Evolutionary conservation across 2,888 invertebrate species (phyloP).

Genomic region (Gibbula magus): DNA sequence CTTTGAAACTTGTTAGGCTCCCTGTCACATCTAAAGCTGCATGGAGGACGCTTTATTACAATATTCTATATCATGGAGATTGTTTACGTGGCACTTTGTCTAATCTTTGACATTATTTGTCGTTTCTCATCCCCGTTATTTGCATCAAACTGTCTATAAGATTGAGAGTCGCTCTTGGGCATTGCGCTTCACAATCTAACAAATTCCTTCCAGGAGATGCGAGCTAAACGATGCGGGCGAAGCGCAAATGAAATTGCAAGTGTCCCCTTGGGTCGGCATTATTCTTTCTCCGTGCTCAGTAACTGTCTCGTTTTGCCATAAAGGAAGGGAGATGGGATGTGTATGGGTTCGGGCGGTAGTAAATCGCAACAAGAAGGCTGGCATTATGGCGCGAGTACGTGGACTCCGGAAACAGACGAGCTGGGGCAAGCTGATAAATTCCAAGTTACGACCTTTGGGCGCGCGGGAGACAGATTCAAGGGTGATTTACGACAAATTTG

Average conservation of each 20-base stretch:
- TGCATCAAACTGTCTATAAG: constrained; percentile 15
- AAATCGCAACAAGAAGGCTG: constrained; percentile 34
- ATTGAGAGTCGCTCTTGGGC: constrained; percentile 8
- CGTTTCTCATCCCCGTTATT: constrained; percentile 11
- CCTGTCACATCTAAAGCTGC: not conserved
- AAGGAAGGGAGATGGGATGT: constrained; percentile 35
- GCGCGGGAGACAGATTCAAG: constrained; percentile 36
- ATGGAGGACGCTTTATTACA: not conserved
- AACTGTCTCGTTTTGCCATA: constrained; percentile 35
- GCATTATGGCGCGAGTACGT: constrained; percentile 33
- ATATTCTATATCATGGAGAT: constrained; percentile 11
- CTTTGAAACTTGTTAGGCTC: not conserved
- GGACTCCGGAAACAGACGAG: constrained; percentile 31
- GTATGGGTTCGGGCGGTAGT: constrained; percentile 31
- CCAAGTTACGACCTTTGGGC: constrained; percentile 39
- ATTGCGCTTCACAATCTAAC: constrained; percentile 8
- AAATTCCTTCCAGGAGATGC: constrained; percentile 3
- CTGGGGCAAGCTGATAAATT: constrained; percentile 43
- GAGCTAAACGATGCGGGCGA: constrained; percentile 11
- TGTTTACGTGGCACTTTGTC: constrained; percentile 13
- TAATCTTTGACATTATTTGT: constrained; percentile 15
- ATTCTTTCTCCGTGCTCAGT: constrained; percentile 28
- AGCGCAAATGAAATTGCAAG: constrained; percentile 13
- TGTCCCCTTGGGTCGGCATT: constrained; percentile 17
- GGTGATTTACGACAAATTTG: constrained; percentile 51